phyloP scores from a whole-genome alignment of 2,113 vertebrate genomes.

The Oenanthe melanoleuca region DNA sequence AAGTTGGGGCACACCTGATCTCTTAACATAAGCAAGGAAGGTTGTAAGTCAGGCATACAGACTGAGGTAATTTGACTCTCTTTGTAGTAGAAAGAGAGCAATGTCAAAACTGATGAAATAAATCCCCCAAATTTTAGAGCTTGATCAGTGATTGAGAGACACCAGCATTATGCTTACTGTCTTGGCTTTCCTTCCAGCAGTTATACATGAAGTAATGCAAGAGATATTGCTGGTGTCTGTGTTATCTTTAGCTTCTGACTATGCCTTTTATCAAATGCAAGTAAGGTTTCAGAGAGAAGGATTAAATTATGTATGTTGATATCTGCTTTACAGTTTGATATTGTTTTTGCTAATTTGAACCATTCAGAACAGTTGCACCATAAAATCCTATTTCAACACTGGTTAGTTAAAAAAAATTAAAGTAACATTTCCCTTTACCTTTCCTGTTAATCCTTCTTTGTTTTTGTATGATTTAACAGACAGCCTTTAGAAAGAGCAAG shows the following conservation, averaged over 20 bases:
- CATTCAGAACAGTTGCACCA: background rate
- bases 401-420: background rate
- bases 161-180: accelerated
- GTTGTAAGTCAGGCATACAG: background rate
- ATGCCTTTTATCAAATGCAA: background rate
- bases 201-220: background rate
- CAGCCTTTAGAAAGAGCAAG: background rate
- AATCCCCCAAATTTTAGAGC: background rate
- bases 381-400: background rate
- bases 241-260: background rate
- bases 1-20: background rate
- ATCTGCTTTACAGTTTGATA: background rate
- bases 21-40: background rate
- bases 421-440: background rate
- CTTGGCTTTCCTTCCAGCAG: background rate
- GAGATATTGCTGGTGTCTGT: background rate
- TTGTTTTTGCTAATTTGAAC: background rate
- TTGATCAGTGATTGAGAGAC: background rate
- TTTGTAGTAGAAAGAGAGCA: background rate
- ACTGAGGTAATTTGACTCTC: background rate
- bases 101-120: background rate
- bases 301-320: background rate
- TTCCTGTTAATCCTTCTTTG: background rate
- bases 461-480: background rate
- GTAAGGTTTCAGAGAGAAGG: background rate